Evolutionary conservation across 2,888 invertebrate species (phyloP), one percentile per base, ranked within the genome.

Genomic region (Microctonus brassicae): DNA sequence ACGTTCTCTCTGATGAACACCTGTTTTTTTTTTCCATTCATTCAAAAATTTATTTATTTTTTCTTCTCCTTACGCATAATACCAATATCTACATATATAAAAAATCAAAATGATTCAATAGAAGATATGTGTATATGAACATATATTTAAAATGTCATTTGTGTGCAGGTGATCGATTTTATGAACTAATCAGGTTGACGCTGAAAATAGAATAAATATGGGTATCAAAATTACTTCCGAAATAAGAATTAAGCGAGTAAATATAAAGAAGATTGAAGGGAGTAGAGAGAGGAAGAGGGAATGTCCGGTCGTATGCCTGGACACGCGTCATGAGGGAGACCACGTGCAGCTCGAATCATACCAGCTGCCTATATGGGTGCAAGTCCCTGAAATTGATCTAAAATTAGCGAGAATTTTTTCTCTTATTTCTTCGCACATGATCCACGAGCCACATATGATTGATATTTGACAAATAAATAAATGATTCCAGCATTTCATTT

Each of bases 361-460:
- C 79, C 83, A 83, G 83, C 83, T 83, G 83, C 83, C 83, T 79
- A 78, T 79, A 78, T 79, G 78, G n/a, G 24, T 13, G n/a, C n/a
- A 75, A 78, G 78, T 78, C 78, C 79, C 78, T 79, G 79, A 78
- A 79, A 78, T 79, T 76, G 77, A 78, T 82, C 83, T 83, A 83
- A 83, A 83, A 83, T 83, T 83, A 83, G 83, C 83, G 75, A 76
- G 73, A 67, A 65, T 72, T 70, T 70, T 72, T 69, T 65, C 61
- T 68, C 69, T 69, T 66, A 58, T 69, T 64, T 53, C 17, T 60
- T 47, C 24, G 39, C 24, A 20, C 58, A 68, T 58, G 24, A 34
- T 53, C 34, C 36, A 47, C 36, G n/a, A n/a, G n/a, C n/a, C n/a
- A n/a, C n/a, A n/a, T n/a, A n/a, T n/a, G n/a, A n/a, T n/a, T n/a